Base-by-base conservation (phyloP, 2,888 invertebrate species). In the Brachyptera putata region DNA sequence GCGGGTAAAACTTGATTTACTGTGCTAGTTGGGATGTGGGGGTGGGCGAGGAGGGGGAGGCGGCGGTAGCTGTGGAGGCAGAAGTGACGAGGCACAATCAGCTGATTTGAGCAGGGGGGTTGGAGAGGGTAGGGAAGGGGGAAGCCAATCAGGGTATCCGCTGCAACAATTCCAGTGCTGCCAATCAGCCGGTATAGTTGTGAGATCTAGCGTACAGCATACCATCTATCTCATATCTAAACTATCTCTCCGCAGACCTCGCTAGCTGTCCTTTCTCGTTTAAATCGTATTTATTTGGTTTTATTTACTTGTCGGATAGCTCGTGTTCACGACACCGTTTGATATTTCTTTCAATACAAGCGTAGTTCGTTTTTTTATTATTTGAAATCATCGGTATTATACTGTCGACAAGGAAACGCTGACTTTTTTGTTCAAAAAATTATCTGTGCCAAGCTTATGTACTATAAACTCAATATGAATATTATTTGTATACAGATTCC, bases 1-100 rank as follows among this genome's bases (percentile, higher is more conserved):
- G 74, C 74, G 73, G 75, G 73, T 74, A 74, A 74, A 75, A 74
- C 75, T 75, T 74, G 74, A 74, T 75, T 60, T 60, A 50, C n/a
- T n/a, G n/a, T n/a, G n/a, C n/a, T n/a, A n/a, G n/a, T n/a, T n/a
- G n/a, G n/a, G n/a, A n/a, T n/a, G 21, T 58, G 62, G 63, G 61
- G 61, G 61, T 63, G 30, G 30, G 66, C 64, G 65, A 63, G 57
- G 61, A 61, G 64, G 61, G 63, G 61, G 63, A 60, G 63, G 39
- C 25, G 61, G 60, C n/a, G n/a, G n/a, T n/a, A 63, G 63, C 62
- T 56, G 66, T 65, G 64, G 61, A 63, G 66, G 65, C 63, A 61
- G 57, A 61, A 64, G 56, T 61, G 62, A 43, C 36, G 61, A 60
- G 56, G 62, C 62, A 56, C 56, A 61, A 61, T 61, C 61, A 61